Evolutionary conservation across 2,113 vertebrate species (phyloP), one percentile per base, ranked within the genome.

Genomic region (Oreochromis niloticus): DNA sequence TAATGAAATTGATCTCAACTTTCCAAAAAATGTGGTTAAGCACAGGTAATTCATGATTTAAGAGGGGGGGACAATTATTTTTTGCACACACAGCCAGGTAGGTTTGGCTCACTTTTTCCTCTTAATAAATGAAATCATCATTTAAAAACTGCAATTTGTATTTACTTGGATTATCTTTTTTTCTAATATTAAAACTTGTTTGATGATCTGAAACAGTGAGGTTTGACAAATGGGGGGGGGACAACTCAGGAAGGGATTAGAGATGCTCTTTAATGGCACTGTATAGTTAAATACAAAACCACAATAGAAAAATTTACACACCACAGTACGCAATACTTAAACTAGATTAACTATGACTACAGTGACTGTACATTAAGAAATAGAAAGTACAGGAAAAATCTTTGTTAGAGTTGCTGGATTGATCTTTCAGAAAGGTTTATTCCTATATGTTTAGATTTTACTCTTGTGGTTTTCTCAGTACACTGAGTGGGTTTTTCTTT

Each of bases 391-490:
- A 19, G 16, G 71, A 30, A 30, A 30, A 30, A 12, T 5, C 27
- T 50, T 1, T 50, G 12, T 0, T 68, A 36, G 6, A 32, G 13
- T 17, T 6, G 1, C 6, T 73, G 24, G 13, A 32, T 10, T 81
- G 24, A 83, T 61, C 83, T 57, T 75, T 56, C 34, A 6, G 57
- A 34, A 61, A 80, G 13, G 7, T 22, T 34, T 34, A 56, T 82
- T 46, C 80, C 55, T 52, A 61, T 7, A 34, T 46, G 17, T 55
- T 78, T 80, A 27, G 3, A 30, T 81, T 83, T 63, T n/a, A 9
- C 10, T 82, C 85, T 48, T 34, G n/a, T 36, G 12, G 16, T 82
- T 22, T 13, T 7, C 16, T 52, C 46, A 1, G 16, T 86, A 8
- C 32, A 17, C 11, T 78, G 13, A 22, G 30, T 59, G 22, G 22